Evolutionary conservation across 2,797 vertebrate genomes (phyloP).

Genomic region (Betta splendens): DNA sequence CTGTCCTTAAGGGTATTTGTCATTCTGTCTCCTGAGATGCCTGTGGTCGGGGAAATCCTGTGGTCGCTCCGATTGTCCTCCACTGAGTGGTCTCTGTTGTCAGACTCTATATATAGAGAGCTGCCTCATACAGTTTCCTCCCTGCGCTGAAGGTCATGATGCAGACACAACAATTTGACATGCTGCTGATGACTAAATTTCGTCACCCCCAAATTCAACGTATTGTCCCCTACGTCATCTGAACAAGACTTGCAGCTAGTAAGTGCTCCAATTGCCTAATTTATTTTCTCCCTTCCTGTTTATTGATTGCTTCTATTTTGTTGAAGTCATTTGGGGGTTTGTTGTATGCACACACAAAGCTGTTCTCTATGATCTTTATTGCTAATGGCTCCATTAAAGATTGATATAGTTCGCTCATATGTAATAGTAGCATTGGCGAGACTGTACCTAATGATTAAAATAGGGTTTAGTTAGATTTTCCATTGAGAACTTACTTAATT

Average conservation of each 20-base stretch:
- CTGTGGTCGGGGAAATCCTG: conserved; percentile 77
- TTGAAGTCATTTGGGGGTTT: not conserved
- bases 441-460: conserved; percentile 21
- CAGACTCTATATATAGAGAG: conserved; percentile 59
- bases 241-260: conserved; percentile 40
- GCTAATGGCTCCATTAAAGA: conserved; percentile 4
- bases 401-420: conserved; percentile 14
- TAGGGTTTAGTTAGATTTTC: conserved; percentile 17
- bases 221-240: conserved; percentile 13
- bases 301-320: conserved; percentile 26
- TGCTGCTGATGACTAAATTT: conserved; percentile 24
- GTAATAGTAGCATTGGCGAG: conserved; percentile 13
- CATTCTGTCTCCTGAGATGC: conserved; percentile 28
- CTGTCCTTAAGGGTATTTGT: conserved; percentile 17
- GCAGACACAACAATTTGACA: conserved; percentile 57
- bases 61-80: conserved; percentile 65
- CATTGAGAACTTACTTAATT: conserved; percentile 19
- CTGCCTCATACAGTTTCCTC: conserved; percentile 46
- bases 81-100: conserved; percentile 43
- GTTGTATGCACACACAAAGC: too few species aligned
- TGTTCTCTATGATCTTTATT: not conserved
- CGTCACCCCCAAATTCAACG: conserved; percentile 37
- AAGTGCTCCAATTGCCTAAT: conserved; percentile 19
- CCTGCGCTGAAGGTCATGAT: conserved; percentile 49
- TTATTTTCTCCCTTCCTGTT: conserved; percentile 28